Conservation (phyloP, 2,113 vertebrate genomes). For the Tinamus guttatus region DNA sequence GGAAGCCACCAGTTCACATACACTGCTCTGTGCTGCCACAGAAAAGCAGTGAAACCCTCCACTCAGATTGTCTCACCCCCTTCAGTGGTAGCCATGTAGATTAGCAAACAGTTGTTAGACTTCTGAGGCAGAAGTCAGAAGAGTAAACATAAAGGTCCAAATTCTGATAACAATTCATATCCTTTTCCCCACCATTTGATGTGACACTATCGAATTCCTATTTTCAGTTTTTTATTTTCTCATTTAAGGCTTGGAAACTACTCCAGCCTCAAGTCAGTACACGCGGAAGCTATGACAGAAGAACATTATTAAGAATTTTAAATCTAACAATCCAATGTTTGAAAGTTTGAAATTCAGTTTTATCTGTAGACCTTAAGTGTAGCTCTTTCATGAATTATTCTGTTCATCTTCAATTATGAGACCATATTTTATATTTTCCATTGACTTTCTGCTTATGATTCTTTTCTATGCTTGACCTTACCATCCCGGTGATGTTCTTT, state of each 20-base stretch:
- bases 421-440: background rate
- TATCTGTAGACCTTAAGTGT: background rate
- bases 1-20: background rate
- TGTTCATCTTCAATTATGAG: background rate
- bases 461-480: constrained; percentile 7
- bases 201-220: background rate
- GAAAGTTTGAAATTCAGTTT: background rate
- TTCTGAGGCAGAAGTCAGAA: background rate
- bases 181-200: background rate
- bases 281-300: background rate
- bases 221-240: background rate
- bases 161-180: background rate
- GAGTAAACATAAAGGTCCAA: background rate
- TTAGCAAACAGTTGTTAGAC: background rate
- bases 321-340: background rate
- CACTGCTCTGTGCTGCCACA: background rate
- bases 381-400: background rate
- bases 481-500: background rate
- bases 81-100: background rate
- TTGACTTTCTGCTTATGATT: background rate
- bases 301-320: background rate
- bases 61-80: background rate
- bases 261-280: background rate
- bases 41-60: background rate
- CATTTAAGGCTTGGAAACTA: background rate